Evolutionary conservation across 2,888 invertebrate species (phyloP), one percentile per base, ranked within the genome.

Genomic region (Hypomecis punctinalis): DNA sequence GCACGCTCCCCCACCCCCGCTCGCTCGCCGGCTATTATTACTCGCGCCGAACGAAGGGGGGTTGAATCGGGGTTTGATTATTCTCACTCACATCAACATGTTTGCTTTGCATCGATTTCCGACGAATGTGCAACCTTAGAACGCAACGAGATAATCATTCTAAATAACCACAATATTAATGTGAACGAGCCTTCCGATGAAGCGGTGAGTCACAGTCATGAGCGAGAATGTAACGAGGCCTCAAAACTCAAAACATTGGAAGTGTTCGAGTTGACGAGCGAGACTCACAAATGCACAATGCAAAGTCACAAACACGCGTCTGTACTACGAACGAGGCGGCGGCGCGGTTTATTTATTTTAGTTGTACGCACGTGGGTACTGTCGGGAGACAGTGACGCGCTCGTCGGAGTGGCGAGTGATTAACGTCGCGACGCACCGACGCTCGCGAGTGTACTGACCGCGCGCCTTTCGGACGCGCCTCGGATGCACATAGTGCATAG

Each of bases 1-100:
- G 84, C 83, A 81, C 80, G 80, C 71, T 72, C 76, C 79, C 77
- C 79, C 81, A 78, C 77, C 78, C 75, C 76, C 79, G 75, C 80
- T 77, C 63, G 62, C 68, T 63, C 67, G 66, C 78, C 71, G 82
- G 82, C 83, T 85, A 89, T 89, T 91, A 90, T 89, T 88, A 86
- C 87, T 81, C 77, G 81, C 78, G 77, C 73, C 77, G 79, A 76
- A 78, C 75, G 76, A 75, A 76, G 78, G 83, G 86, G 88, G 90
- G 87, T 84, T 81, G 84, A 80, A 82, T 84, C 82, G 83, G 84
- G 84, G 83, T 83, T 85, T 86, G 86, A 89, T 89, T 88, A 90
- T 90, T 89, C 89, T 85, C 90, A 88, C 88, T 86, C 90, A 86
- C 87, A 91, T 90, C 87, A 89, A 89, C 87, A 84, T 90, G 88